These are phyloP conservation scores for Scartelaos histophorus DNA, from an alignment of 2,113 vertebrate species.

Conservation along the genomic window DNA sequence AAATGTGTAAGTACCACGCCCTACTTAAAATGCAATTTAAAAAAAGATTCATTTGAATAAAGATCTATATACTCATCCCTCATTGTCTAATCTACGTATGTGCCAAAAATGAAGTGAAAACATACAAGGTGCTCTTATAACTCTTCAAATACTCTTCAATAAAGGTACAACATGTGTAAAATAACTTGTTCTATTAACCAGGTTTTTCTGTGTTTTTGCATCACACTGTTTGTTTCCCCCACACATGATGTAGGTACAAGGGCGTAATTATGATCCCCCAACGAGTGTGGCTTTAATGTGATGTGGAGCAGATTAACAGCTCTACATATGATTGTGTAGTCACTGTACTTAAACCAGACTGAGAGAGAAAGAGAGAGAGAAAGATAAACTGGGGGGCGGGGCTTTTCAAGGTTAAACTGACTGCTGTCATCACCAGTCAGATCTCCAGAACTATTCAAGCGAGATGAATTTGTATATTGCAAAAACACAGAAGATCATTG, in stretches of 20 bases:
- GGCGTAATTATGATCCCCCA: background rate
- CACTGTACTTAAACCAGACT: constrained; percentile 38
- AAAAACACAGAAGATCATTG: background rate
- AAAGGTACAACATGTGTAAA: no score
- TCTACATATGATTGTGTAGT: constrained; percentile 50
- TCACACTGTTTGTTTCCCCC: background rate
- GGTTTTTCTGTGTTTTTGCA: background rate
- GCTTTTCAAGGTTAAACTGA: constrained; percentile 59
- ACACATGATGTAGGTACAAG: background rate
- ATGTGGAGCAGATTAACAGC: constrained; percentile 60
- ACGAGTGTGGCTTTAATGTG: constrained; percentile 51
- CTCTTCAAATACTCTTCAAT: background rate
- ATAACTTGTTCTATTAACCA: background rate
- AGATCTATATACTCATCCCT: no score
- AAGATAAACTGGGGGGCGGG: constrained; percentile 7
- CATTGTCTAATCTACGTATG: no score
- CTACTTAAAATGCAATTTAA: no score
- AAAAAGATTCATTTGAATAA: no score
- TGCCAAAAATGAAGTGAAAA: background rate
- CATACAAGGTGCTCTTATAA: background rate
- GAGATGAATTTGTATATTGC: background rate
- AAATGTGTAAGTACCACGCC: no score
- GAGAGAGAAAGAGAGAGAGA: background rate
- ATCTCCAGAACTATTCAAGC: constrained; percentile 13
- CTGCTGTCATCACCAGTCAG: constrained; percentile 27